phyloP scores from a whole-genome alignment of 2,888 invertebrate genomes.

The Poecilus cupreus region DNA sequence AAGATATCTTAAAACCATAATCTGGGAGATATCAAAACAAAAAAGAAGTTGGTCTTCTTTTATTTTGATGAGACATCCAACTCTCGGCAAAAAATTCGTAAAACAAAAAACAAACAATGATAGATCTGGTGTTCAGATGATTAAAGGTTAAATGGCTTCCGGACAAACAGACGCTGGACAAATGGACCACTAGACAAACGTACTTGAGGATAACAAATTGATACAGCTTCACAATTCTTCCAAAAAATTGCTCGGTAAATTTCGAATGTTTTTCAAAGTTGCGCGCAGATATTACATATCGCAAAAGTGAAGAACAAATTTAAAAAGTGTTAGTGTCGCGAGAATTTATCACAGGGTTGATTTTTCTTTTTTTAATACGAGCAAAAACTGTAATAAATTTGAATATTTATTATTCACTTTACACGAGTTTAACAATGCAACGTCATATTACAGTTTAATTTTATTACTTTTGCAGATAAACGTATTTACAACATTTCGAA shows the following conservation, averaged over 20 bases:
- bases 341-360: neutral
- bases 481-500: no score
- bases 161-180: slow-evolving; percentile 15
- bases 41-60: slow-evolving; percentile 16
- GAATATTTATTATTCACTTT: no score
- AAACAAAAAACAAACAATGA: slow-evolving; percentile 35
- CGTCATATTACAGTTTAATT: no score
- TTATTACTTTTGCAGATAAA: no score
- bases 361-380: neutral
- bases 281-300: neutral
- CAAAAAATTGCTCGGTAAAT: slow-evolving; percentile 9
- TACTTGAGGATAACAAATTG: slow-evolving; percentile 39
- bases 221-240: slow-evolving; percentile 18
- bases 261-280: neutral
- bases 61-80: slow-evolving; percentile 22
- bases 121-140: slow-evolving; percentile 43
- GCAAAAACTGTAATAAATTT: no score
- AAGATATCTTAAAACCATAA: neutral
- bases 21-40: neutral
- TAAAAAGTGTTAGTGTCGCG: neutral
- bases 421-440: no score
- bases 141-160: slow-evolving; percentile 42
- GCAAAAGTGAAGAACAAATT: neutral
- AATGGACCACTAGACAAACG: slow-evolving; percentile 37
- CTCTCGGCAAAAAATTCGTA: neutral